Base-by-base conservation (phyloP, 1,140 invertebrate species). In the Laodelphax striatellus region DNA sequence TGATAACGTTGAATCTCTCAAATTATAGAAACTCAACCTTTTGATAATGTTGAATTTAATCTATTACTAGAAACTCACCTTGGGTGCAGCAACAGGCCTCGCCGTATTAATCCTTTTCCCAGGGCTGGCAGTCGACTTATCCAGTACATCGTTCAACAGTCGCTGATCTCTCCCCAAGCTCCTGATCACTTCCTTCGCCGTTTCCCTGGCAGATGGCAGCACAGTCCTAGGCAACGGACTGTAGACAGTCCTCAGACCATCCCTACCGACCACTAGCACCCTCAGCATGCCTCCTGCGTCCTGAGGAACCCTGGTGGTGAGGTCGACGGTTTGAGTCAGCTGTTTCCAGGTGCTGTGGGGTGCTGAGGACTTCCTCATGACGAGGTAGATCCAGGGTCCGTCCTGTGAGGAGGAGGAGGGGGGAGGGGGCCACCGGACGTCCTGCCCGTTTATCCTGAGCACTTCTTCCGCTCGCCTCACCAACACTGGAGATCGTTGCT, bases 191-290 rank as follows among this genome's bases (percentile, higher is more conserved):
- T 55, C 16, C 13, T 22, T 8, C 8, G 53, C 19, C 31, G 61
- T 52, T 28, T 53, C 61, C 52, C 53, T 46, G 38, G 64, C 61
- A 34, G 50, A 19, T 13, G 62, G 53, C 19, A 64, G 54, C 11
- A 55, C 17, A 14, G 58, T 22, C 22, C 44, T 50, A 14, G 52
- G 52, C 5, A 38, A 22, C 1, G 82, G 82, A 65, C 81, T 82
- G 71, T 84, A 84, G 55, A 85, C 83, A 28, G 82, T 82, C 11
- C 82, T 77, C 41, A 85, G 72, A 1, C 82, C 82, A 65, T 81
- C 76, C 19, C 80, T 79, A 64, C 81, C 78, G 0, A 85, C 82
- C 8, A 82, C 82, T 11, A 85, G 70, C 11, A 85, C 82, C 57
- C 82, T 70, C 13, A 84, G 72, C 24, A 80, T 74, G 19, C 79